A percentile compares a stretch with the other conserved stretches of the same genome.
Conservation (phyloP, 2,797 vertebrate genomes). For the Poecilia wingei region DNA sequence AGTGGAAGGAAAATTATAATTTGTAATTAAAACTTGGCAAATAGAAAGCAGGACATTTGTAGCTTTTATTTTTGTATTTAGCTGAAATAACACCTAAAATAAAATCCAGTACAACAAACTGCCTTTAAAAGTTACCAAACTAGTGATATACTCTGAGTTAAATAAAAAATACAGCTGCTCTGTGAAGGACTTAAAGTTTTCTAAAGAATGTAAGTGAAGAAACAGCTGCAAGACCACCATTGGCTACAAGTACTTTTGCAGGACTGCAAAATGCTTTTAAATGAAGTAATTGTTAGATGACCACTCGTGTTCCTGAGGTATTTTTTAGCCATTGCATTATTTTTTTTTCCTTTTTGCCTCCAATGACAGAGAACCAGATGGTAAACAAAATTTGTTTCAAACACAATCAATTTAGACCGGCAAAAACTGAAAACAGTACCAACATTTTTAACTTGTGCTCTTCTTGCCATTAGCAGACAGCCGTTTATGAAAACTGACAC, state of each 20-base stretch:
- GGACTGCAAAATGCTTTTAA: not conserved
- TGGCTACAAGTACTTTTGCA: not conserved
- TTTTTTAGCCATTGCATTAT: not conserved
- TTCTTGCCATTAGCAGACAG: not conserved
- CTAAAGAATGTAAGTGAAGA: not conserved
- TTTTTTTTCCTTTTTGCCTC: not conserved
- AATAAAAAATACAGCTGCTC: not conserved
- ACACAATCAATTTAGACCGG: not conserved
- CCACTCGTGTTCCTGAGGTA: not conserved
- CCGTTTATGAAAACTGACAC: not conserved
- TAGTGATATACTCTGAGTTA: not conserved
- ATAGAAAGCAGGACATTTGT: not conserved
- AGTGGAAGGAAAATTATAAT: not conserved
- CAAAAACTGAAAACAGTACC: not conserved
- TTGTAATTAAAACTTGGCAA: not conserved
- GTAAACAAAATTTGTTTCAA: not conserved
- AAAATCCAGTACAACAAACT: not conserved
- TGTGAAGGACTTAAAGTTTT: not conserved
- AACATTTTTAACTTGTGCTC: not conserved
- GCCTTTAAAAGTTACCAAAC: not conserved
- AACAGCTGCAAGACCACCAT: not conserved
- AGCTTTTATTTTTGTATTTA: not conserved
- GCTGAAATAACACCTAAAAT: not conserved
- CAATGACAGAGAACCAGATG: not conserved
- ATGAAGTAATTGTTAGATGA: not conserved